phyloP scores from a whole-genome alignment of 2,888 invertebrate genomes.

The Euspilapteryx auroguttella region DNA sequence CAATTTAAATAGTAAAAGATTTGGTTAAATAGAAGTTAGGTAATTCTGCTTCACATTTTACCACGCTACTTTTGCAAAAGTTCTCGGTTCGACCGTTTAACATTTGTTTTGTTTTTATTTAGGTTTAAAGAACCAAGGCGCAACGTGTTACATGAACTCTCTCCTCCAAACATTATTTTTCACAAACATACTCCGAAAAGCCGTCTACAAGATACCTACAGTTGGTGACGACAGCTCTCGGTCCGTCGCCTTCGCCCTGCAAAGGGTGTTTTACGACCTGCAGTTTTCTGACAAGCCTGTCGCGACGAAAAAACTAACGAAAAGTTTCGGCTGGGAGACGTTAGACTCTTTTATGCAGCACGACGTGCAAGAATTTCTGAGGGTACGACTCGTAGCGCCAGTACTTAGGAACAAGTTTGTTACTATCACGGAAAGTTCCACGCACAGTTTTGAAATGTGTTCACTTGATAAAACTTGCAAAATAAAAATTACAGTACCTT shows the following conservation, averaged over 20 bases:
- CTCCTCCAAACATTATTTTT: conserved; percentile 96
- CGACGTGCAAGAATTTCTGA: conserved; percentile 87
- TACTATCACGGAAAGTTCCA: too few relatives aligned
- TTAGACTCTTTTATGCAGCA: conserved; percentile 99
- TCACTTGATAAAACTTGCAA: too few relatives aligned
- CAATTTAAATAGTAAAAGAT: too few relatives aligned
- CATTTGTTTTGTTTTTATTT: too few relatives aligned
- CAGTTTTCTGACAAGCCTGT: conserved; percentile 97
- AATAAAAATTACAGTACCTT: too few relatives aligned
- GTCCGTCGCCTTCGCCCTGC: conserved; percentile 88
- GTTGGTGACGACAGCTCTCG: conserved; percentile 91
- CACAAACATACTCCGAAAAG: conserved; percentile 87
- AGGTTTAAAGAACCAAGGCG: conserved; percentile 98
- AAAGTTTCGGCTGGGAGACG: conserved; percentile 99
- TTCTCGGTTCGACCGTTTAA: too few relatives aligned
- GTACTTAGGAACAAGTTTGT: too few relatives aligned
- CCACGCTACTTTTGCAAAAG: too few relatives aligned
- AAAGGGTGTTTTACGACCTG: conserved; percentile 96
- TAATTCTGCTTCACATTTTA: too few relatives aligned
- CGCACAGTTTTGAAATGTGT: too few relatives aligned
- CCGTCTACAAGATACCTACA: conserved; percentile 98
- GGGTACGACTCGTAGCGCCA: conserved; percentile 52
- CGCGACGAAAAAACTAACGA: conserved; percentile 97
- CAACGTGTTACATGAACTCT: conserved; percentile 99
- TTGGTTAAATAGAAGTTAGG: too few relatives aligned